Base-by-base conservation (phyloP, 2,888 invertebrate genomes). In the Drosophila subsilvestris region DNA sequence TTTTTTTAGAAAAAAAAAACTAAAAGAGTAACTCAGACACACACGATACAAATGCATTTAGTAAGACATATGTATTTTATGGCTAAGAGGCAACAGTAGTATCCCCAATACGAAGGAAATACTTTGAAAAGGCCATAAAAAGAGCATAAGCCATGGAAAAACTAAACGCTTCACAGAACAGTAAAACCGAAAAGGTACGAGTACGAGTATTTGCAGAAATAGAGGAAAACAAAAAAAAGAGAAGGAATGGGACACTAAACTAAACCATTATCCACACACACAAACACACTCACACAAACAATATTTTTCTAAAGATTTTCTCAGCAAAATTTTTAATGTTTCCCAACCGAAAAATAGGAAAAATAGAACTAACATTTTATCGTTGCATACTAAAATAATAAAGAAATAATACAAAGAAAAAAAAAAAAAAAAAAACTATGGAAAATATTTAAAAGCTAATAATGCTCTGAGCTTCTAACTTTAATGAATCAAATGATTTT, bases 291-390 rank as follows among this genome's bases (percentile, higher is more conserved):
- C 59, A 49, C 63, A 74, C 49, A 22, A 79, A 14, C 37, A 77
- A 86, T 83, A 83, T 83, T 83, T 83, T 83, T 86, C 83, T 86
- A 83, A 84, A 70, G 56, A 69, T 81, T 86, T 81, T 86, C 82
- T 76, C 77, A 75, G 55, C 56, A 59, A 50, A 45, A 45, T 70
- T 82, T 82, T 84, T 76, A 86, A 84, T 84, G 79, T 86, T 86
- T 78, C 67, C 60, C 67, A 63, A 50, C 22, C 59, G 17, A 22
- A 58, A 44, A 42, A 47, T 7, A 55, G 60, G 37, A 14, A 48
- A 20, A 58, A 50, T 14, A 55, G 50, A 53, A 49, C 7, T 43
- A 66, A 66, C 48, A 65, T 80, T 80, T 75, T 76, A 86, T 75
- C 75, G 69, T 68, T 73, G 66, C 69, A 60, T 48, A 37, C 58